Percentiles rank a stretch among this genome's conserved stretches.
Evolutionary conservation across 1,140 invertebrate species (phyloP).

Genomic region (Pemphigus obesinymphae): DNA sequence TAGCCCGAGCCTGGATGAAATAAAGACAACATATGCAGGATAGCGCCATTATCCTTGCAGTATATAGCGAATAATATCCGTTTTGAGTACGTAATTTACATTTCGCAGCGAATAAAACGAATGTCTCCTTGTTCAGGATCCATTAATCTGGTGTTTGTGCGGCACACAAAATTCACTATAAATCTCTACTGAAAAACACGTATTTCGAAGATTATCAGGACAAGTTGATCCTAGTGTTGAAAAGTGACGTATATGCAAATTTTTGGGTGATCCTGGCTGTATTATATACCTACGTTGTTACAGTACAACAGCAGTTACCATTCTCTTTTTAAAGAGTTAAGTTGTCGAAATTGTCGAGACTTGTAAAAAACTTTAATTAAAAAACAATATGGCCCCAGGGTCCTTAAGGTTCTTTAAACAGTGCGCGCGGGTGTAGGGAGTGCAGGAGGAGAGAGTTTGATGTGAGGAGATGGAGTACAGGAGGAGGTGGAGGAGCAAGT

Average conservation of each 20-base stretch:
- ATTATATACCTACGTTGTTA: neutral
- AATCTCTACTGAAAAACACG: constrained; percentile 24
- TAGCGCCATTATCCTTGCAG: neutral
- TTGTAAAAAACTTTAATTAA: constrained; percentile 41
- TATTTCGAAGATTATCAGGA: constrained; percentile 34
- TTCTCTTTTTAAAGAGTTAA: constrained; percentile 30
- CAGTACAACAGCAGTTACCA: too few relatives aligned
- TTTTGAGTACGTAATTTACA: constrained; percentile 15
- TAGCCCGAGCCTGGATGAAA: too few relatives aligned
- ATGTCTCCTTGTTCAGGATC: neutral
- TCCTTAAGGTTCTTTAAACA: constrained; percentile 39
- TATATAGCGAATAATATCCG: too few relatives aligned
- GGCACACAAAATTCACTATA: neutral
- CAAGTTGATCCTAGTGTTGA: constrained; percentile 39
- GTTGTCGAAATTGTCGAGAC: constrained; percentile 35
- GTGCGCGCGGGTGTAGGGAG: neutral
- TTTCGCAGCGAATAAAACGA: constrained; percentile 8
- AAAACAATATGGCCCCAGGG: constrained; percentile 41
- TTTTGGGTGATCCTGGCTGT: neutral
- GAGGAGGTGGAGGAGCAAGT: neutral
- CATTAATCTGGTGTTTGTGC: constrained; percentile 10
- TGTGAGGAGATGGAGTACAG: neutral
- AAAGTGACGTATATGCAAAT: constrained; percentile 41
- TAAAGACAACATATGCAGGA: too few relatives aligned
- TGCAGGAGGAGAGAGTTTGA: neutral